A percentile compares a stretch with the other conserved stretches of the same genome.
Evolutionary conservation across 1,140 invertebrate genomes (phyloP).

Genomic region (Steinernema feltiae): DNA sequence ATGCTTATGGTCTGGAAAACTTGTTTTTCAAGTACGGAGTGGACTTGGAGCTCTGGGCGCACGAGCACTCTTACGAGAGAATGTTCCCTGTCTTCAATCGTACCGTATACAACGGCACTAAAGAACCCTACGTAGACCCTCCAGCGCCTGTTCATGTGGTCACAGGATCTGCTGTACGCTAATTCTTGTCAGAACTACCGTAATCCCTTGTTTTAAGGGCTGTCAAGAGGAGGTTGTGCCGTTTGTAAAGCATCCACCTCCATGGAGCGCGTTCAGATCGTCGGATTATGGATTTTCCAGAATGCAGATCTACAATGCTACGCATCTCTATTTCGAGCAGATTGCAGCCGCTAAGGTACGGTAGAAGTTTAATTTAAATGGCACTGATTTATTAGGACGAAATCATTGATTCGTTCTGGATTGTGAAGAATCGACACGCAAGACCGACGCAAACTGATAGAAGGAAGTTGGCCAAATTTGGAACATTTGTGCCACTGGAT

Average conservation of each 20-base stretch:
- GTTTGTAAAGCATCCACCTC: slow-evolving; percentile 62
- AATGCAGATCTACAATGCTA: slow-evolving; percentile 71
- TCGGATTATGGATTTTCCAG: slow-evolving; percentile 87
- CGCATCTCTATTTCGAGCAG: slow-evolving; percentile 84
- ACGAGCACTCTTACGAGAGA: slow-evolving; percentile 90
- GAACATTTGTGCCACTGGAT: not conserved
- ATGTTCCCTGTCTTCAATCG: slow-evolving; percentile 84
- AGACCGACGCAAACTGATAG: not conserved
- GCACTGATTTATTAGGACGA: slow-evolving; percentile 53
- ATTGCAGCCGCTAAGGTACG: too few species aligned
- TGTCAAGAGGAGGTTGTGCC: slow-evolving; percentile 64
- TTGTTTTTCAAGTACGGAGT: slow-evolving; percentile 80
- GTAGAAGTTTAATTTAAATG: too few species aligned
- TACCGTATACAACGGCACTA: slow-evolving; percentile 72
- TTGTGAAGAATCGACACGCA: not conserved
- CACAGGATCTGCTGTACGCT: slow-evolving; percentile 36
- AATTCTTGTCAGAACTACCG: slow-evolving; percentile 24
- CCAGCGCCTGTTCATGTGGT: slow-evolving; percentile 83
- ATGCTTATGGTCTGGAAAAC: slow-evolving; percentile 68
- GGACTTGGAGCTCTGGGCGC: slow-evolving; percentile 90
- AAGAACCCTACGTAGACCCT: slow-evolving; percentile 74
- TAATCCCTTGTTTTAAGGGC: too few species aligned
- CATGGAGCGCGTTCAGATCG: slow-evolving; percentile 76
- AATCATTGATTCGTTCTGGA: not conserved
- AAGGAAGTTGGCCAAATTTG: not conserved